Conservation (phyloP, 1,140 invertebrate species). For the Drosophila suzukii region DNA sequence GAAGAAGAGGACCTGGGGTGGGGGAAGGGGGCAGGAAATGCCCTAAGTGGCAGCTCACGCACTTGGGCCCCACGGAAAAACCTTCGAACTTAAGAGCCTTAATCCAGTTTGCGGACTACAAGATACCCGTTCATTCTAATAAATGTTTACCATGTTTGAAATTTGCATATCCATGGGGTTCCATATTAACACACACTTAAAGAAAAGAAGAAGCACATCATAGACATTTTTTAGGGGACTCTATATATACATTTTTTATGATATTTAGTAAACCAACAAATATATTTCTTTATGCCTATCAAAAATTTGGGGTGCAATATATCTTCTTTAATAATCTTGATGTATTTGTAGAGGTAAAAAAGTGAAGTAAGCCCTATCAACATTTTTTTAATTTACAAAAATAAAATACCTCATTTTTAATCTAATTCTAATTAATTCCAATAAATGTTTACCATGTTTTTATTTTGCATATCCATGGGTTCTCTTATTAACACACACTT, state of each 20-base stretch:
- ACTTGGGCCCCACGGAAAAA: slow-evolving; percentile 25
- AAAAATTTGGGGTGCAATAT: no score
- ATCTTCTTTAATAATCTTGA: no score
- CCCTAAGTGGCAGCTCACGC: slow-evolving; percentile 61
- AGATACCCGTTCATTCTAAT: background rate
- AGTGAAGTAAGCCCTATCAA: accelerated
- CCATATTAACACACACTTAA: slow-evolving; percentile 2
- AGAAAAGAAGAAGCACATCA: background rate
- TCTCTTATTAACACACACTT: slow-evolving; percentile 1
- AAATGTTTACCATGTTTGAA: background rate
- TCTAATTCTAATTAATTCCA: background rate
- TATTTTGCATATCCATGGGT: slow-evolving; percentile 3
- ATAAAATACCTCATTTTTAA: no score
- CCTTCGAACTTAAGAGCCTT: slow-evolving; percentile 3
- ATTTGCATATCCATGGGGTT: slow-evolving; percentile 7
- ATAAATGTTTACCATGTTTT: background rate
- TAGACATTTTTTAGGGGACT: background rate
- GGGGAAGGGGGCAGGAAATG: slow-evolving; percentile 57
- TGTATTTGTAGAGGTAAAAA: no score
- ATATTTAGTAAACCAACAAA: no score
- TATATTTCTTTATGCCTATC: no score
- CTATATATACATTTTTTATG: background rate
- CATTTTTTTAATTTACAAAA: no score
- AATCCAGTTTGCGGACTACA: background rate
- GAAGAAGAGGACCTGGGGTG: background rate